These are phyloP conservation scores for Terrapene triunguis DNA, from an alignment of 2,113 vertebrate species.

Conservation along the genomic window DNA sequence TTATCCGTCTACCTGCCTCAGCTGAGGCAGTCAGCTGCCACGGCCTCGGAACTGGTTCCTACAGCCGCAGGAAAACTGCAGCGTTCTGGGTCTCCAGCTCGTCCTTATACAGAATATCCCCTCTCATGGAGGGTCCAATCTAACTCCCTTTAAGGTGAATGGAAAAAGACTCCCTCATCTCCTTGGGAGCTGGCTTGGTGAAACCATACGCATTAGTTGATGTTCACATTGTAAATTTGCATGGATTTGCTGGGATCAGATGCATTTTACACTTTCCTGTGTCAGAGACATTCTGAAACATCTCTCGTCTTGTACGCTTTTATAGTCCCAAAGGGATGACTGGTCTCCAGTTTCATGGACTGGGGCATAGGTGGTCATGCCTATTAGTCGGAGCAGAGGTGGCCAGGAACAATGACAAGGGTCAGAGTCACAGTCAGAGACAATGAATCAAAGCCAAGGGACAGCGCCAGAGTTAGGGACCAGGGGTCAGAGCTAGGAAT, in stretches of 20 bases:
- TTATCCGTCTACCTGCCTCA: not conserved
- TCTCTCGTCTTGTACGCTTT: not conserved
- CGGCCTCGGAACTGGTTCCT: not conserved
- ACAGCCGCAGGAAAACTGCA: constrained; percentile 8
- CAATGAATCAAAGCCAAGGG: too few relatives aligned
- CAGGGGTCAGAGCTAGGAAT: too few relatives aligned
- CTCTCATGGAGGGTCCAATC: accelerated
- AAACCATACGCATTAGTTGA: not conserved
- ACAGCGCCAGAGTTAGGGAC: too few relatives aligned
- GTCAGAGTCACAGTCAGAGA: not conserved
- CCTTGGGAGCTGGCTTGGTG: not conserved
- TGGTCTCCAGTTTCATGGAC: not conserved
- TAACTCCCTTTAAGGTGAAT: not conserved
- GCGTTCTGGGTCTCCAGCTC: not conserved
- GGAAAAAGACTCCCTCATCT: not conserved
- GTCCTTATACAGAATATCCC: not conserved
- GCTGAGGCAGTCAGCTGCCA: not conserved
- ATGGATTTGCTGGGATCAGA: not conserved
- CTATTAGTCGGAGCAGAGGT: not conserved
- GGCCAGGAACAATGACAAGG: not conserved
- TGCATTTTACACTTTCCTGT: not conserved
- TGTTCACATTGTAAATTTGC: not conserved
- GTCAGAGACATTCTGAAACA: accelerated
- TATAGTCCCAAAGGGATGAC: not conserved
- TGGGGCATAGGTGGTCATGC: too few relatives aligned